A percentile compares a stretch with the other conserved stretches of the same genome.
Conservation (phyloP, 2,888 invertebrate species). For the Bimastos eiseni region DNA sequence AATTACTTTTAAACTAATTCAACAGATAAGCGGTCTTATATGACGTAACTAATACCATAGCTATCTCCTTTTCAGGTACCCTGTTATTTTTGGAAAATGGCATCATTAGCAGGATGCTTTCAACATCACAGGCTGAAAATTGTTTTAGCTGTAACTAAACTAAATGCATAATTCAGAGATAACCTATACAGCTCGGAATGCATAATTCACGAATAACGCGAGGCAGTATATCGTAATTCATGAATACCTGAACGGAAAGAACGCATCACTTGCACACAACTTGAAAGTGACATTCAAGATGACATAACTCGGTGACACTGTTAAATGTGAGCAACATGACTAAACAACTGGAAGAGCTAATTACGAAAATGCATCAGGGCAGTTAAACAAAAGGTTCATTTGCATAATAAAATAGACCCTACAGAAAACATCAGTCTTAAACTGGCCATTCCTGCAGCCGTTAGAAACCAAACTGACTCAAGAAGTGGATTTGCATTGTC, state of each 20-base stretch:
- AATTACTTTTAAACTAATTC: conserved; percentile 1
- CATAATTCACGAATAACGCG: conserved; percentile 13
- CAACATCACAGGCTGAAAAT: background rate
- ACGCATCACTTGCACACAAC: background rate
- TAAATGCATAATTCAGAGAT: conserved; percentile 4
- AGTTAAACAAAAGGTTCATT: background rate
- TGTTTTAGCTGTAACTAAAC: background rate
- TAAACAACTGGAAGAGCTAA: background rate
- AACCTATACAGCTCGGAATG: background rate
- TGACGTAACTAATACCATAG: background rate
- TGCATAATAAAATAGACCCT: background rate
- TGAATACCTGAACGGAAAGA: background rate
- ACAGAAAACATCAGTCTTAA: too few relatives aligned
- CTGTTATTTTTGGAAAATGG: background rate
- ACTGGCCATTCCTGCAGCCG: too few relatives aligned
- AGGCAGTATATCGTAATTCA: background rate
- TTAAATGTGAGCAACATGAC: background rate
- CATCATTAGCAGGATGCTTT: background rate
- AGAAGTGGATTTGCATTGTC: too few relatives aligned
- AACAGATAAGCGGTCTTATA: background rate
- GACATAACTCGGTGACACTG: background rate
- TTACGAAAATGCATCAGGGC: background rate
- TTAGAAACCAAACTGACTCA: too few relatives aligned
- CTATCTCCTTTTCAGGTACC: background rate
- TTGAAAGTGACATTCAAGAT: background rate